phyloP scores from a whole-genome alignment of 53 echinoderm and acorn worm genomes.

The Paracentrotus lividus region DNA sequence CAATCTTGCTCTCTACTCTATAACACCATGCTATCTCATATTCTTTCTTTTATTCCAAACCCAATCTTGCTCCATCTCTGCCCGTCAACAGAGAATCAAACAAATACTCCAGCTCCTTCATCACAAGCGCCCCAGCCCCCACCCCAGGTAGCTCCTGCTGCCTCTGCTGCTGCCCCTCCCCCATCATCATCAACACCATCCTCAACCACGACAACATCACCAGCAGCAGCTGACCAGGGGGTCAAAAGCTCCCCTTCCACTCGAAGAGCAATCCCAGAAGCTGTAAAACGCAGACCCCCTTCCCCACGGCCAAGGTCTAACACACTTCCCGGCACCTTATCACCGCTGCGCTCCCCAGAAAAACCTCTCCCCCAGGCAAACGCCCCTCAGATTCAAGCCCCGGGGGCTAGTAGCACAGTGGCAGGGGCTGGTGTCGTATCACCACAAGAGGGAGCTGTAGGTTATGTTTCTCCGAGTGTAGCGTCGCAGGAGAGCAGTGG shows the following conservation, averaged over 20 bases:
- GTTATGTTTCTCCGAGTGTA: conserved; percentile 77
- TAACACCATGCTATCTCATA: neutral
- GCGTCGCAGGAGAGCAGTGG: conserved; percentile 89
- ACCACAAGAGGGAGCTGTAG: conserved; percentile 67
- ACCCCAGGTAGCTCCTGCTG: conserved; percentile 20
- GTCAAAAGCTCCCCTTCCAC: conserved; percentile 60
- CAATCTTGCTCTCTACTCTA: neutral
- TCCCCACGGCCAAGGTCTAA: conserved; percentile 77
- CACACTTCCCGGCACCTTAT: conserved; percentile 71
- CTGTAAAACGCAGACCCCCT: conserved; percentile 75
- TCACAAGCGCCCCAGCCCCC: conserved; percentile 65
- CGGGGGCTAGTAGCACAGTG: too few species aligned
- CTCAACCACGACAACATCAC: conserved; percentile 37
- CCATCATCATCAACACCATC: conserved; percentile 1
- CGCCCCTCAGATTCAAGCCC: conserved; percentile 53
- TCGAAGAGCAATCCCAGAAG: conserved; percentile 61
- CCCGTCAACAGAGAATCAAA: conserved; percentile 55
- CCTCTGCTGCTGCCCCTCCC: conserved; percentile 10
- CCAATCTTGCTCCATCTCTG: conserved; percentile 10
- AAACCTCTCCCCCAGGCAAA: conserved; percentile 39
- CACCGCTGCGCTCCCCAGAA: conserved; percentile 41
- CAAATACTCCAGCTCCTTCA: conserved; percentile 35
- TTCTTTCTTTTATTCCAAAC: conserved; percentile 14
- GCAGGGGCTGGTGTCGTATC: conserved; percentile 38
- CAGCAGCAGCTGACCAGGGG: conserved; percentile 35